Evolutionary conservation across 2,888 invertebrate genomes (phyloP), one percentile per base, ranked within the genome.

Genomic region (Gnatocerus cornutus): DNA sequence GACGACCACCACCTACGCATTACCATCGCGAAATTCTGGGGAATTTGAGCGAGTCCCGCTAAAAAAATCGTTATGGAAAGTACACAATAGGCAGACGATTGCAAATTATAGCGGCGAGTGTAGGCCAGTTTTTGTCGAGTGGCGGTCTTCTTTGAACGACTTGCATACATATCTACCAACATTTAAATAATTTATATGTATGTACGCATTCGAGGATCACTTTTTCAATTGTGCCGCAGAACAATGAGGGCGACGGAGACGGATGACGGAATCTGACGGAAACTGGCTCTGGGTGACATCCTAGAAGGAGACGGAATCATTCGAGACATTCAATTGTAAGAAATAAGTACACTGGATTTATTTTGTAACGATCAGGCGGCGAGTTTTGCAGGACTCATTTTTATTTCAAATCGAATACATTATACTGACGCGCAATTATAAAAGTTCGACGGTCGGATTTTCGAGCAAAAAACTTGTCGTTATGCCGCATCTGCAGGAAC

Each of bases 101-200:
- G 81, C 82, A 81, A 83, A 82, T 83, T 82, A 81, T 82, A 77
- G 78, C 81, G 71, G 75, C 75, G 81, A 82, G 77, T 82, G 83
- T 82, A 82, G 80, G 78, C 83, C 79, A 84, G 84, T 84, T 84
- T 84, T 84, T 84, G 83, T 78, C 73, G 73, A 77, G 80, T 77
- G 79, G 83, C 83, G 84, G 83, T 74, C 77, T 82, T 81, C 84
- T 85, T 85, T 85, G 84, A 84, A 79, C 82, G 80, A 83, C 83
- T 83, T 84, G 84, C 84, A 84, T 84, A 85, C 84, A 83, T 83
- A 84, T 83, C 83, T 80, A 79, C 81, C 81, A 83, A 82, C 84
- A 85, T 85, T 85, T 85, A 84, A 85, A 85, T 85, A 85, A 85
- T 85, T 84, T 85, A 85, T 85, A 84, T 83, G 84, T 84, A 83